Percentiles rank a stretch among this genome's conserved stretches.
These are phyloP conservation scores for Yponomeuta evonymella DNA, from an alignment of 2,888 invertebrate species.

Conservation along the genomic window DNA sequence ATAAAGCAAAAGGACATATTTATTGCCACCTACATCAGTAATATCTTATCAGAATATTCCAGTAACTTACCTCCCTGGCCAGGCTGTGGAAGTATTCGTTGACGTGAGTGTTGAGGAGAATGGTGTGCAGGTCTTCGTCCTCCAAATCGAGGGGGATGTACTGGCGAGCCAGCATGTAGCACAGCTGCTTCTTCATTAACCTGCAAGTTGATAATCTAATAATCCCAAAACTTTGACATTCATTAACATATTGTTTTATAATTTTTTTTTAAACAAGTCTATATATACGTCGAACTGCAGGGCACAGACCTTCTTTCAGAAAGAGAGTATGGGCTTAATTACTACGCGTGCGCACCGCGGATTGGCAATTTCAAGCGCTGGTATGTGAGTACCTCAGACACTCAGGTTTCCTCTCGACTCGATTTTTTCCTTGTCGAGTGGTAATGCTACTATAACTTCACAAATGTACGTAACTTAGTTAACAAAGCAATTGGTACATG, in stretches of 20 bases:
- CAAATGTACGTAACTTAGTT: too few species aligned
- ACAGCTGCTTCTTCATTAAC: constrained; percentile 92
- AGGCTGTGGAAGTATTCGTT: constrained; percentile 95
- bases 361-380: too few species aligned
- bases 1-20: not conserved
- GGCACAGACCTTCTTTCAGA: too few species aligned
- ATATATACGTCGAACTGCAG: too few species aligned
- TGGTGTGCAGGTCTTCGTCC: constrained; percentile 89
- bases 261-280: not conserved
- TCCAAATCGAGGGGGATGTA: constrained; percentile 91
- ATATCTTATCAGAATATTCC: not conserved
- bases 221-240: too few species aligned
- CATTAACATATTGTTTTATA: not conserved
- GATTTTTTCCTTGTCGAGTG: too few species aligned
- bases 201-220: constrained; percentile 58
- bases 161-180: constrained; percentile 96
- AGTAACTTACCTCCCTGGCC: constrained; percentile 86
- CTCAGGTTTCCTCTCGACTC: too few species aligned
- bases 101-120: constrained; percentile 95
- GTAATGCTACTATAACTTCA: too few species aligned
- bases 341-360: too few species aligned
- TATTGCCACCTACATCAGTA: not conserved
- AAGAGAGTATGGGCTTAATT: too few species aligned
- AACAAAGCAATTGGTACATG: too few species aligned
- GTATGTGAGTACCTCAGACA: too few species aligned